Percentiles rank a stretch among this genome's conserved stretches.
phyloP scores from a whole-genome alignment of 2,888 invertebrate genomes.

The Cremastinae sp. region DNA sequence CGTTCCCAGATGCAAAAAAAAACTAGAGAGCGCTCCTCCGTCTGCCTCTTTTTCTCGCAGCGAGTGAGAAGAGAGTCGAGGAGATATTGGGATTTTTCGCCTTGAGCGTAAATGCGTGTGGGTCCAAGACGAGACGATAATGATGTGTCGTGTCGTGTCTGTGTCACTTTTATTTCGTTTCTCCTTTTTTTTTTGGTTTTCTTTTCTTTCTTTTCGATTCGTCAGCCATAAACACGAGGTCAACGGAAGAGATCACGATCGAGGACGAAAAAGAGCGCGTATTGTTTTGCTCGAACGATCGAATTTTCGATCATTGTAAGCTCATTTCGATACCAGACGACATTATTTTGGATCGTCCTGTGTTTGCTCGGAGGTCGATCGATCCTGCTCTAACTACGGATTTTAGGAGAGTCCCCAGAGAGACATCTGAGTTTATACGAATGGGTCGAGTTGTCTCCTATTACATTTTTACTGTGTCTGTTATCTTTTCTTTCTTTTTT shows the following conservation, averaged over 20 bases:
- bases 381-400: conserved; percentile 22
- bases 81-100: conserved; percentile 16
- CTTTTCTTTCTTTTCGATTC: conserved; percentile 65
- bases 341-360: conserved; percentile 33
- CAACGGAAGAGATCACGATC: conserved; percentile 73
- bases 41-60: neutral
- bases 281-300: conserved; percentile 55
- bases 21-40: neutral
- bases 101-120: conserved; percentile 73
- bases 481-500: conserved; percentile 2
- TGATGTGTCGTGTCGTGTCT: conserved; percentile 77
- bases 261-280: conserved; percentile 65
- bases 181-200: conserved; percentile 28
- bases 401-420: conserved; percentile 36
- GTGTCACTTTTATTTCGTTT: conserved; percentile 51
- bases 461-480: conserved; percentile 1
- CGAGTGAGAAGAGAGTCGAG: conserved; percentile 7
- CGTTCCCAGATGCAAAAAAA: neutral
- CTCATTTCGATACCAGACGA: conserved; percentile 17
- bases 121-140: conserved; percentile 75
- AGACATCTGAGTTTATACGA: conserved; percentile 46
- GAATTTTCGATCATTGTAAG: conserved; percentile 8
- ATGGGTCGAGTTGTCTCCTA: conserved; percentile 42
- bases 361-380: conserved; percentile 27
- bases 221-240: conserved; percentile 36